These are phyloP conservation scores for Acromyrmex heyeri DNA, from an alignment of 1,140 invertebrate genomes.

Conservation along the genomic window DNA sequence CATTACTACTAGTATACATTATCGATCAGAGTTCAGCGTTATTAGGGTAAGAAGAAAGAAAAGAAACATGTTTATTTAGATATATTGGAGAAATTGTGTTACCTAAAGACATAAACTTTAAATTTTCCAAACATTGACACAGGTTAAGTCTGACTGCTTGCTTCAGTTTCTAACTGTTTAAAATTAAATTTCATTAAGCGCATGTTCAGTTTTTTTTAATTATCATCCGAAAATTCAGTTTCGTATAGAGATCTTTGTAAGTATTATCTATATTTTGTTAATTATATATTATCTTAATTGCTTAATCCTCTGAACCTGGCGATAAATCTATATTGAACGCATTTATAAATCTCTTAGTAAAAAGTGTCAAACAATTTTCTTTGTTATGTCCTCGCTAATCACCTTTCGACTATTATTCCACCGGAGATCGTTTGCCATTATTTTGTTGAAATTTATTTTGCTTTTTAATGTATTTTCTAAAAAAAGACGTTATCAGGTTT, in stretches of 20 bases:
- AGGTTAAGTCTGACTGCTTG: background rate
- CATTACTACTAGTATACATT: too few species aligned
- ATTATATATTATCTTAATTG: background rate
- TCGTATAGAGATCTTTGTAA: background rate
- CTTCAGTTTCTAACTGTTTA: background rate
- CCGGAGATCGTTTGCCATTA: too few species aligned
- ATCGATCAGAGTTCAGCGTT: background rate
- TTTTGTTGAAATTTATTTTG: too few species aligned
- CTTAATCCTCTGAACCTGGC: too few species aligned
- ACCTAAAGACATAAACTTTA: background rate
- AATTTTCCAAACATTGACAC: background rate
- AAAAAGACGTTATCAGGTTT: too few species aligned
- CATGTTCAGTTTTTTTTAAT: background rate
- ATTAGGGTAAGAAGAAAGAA: background rate
- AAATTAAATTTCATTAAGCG: background rate
- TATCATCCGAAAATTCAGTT: background rate
- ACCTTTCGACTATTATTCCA: too few species aligned
- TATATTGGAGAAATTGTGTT: background rate
- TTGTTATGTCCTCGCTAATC: too few species aligned
- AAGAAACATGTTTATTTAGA: background rate
- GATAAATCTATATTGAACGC: too few species aligned
- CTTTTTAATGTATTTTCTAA: too few species aligned
- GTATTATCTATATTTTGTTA: background rate
- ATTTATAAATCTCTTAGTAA: too few species aligned
- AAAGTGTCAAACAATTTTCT: too few species aligned